phyloP scores from a whole-genome alignment of 1,140 invertebrate genomes.

The Palaemon carinicauda region DNA sequence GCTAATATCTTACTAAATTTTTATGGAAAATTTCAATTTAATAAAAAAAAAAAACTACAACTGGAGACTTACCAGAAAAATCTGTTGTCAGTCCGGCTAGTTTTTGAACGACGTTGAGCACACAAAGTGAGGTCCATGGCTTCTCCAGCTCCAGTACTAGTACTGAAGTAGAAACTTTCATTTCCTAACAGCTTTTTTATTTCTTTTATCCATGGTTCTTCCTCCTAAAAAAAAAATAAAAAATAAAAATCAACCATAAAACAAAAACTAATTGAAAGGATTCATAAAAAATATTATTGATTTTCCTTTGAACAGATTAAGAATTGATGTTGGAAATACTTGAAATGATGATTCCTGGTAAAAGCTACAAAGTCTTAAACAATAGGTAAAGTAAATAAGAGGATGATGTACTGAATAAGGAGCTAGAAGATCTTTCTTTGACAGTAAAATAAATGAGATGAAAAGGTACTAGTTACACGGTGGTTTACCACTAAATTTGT shows the following conservation, averaged over 20 bases:
- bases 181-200: slow-evolving; percentile 86
- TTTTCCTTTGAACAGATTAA: too few relatives aligned
- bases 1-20: too few relatives aligned
- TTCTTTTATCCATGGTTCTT: slow-evolving; percentile 57
- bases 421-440: too few relatives aligned
- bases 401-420: too few relatives aligned
- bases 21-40: neutral
- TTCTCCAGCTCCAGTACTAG: slow-evolving; percentile 63
- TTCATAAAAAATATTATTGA: neutral
- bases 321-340: too few relatives aligned
- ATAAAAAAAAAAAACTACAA: neutral
- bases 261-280: neutral
- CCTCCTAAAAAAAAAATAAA: slow-evolving; percentile 33
- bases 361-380: too few relatives aligned
- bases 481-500: too few relatives aligned
- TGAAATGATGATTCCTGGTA: too few relatives aligned
- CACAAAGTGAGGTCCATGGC: slow-evolving; percentile 89
- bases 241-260: neutral
- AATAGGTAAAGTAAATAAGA: too few relatives aligned
- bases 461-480: too few relatives aligned
- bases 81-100: slow-evolving; percentile 85
- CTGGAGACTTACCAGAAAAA: slow-evolving; percentile 84
- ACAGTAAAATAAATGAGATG: too few relatives aligned
- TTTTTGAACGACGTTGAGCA: slow-evolving; percentile 84
- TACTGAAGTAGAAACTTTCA: slow-evolving; percentile 92